phyloP scores from a whole-genome alignment of 2,888 invertebrate species.

The Alcis repandata region DNA sequence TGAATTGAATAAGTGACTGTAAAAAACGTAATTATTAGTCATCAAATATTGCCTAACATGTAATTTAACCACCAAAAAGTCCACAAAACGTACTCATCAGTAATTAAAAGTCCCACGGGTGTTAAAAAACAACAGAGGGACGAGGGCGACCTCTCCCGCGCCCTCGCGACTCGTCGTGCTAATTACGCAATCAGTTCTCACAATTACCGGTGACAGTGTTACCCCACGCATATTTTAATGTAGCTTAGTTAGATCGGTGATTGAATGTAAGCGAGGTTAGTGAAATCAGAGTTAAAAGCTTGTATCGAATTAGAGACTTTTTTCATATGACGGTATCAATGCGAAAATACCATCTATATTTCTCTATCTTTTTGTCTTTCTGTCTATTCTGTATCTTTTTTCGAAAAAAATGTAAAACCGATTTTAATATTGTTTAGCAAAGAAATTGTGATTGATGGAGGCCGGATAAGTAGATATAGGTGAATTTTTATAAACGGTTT shows the following conservation, averaged over 20 bases:
- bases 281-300: neutral
- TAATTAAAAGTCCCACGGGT: constrained; percentile 83
- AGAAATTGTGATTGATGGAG: too few species aligned
- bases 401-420: too few species aligned
- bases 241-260: constrained; percentile 35
- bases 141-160: constrained; percentile 77
- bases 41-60: constrained; percentile 29
- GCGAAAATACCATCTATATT: too few species aligned
- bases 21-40: neutral
- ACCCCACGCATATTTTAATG: constrained; percentile 46
- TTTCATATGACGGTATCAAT: too few species aligned
- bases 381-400: too few species aligned
- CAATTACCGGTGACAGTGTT: constrained; percentile 73
- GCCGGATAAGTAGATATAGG: too few species aligned
- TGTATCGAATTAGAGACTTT: too few species aligned
- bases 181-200: constrained; percentile 85
- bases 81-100: constrained; percentile 62
- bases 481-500: too few species aligned
- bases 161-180: constrained; percentile 80
- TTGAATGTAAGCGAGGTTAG: constrained; percentile 14
- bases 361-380: too few species aligned
- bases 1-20: neutral
- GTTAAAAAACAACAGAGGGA: constrained; percentile 61
- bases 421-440: too few species aligned
- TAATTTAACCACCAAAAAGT: constrained; percentile 40